These are phyloP conservation scores for Pterobdella sp. DNA, from an alignment of 2,888 invertebrate genomes.

Conservation along the genomic window DNA sequence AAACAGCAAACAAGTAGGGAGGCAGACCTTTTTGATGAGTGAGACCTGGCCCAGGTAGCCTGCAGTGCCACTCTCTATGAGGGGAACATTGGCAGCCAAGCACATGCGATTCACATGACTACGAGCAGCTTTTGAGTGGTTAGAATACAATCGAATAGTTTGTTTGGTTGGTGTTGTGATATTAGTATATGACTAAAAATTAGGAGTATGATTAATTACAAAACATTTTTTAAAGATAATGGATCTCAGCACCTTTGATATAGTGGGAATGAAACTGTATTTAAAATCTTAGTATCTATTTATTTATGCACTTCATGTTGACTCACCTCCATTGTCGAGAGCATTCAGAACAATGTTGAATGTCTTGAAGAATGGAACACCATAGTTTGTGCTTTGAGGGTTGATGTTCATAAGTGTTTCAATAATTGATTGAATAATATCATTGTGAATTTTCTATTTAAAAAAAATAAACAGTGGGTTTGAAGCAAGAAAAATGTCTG, in stretches of 20 bases:
- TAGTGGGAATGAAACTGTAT: too few relatives aligned
- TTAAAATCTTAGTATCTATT: too few relatives aligned
- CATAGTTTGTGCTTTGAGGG: conserved; percentile 81
- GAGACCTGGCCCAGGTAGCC: conserved; percentile 84
- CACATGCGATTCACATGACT: conserved; percentile 99
- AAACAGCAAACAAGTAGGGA: too few relatives aligned
- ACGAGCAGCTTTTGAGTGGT: conserved; percentile 63
- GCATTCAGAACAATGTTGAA: conserved; percentile 91
- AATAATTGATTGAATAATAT: too few relatives aligned
- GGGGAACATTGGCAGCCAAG: conserved; percentile 80
- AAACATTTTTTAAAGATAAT: background rate
- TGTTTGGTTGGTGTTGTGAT: background rate
- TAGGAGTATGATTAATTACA: background rate
- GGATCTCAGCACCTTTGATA: background rate
- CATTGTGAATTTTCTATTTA: too few relatives aligned
- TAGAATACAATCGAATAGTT: background rate
- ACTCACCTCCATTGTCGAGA: conserved; percentile 72
- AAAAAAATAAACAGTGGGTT: conserved; percentile 39
- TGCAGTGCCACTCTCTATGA: conserved; percentile 93
- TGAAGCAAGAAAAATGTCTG: background rate
- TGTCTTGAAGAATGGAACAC: conserved; percentile 78
- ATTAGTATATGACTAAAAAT: background rate
- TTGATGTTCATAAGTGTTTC: too few relatives aligned
- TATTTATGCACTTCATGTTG: background rate
- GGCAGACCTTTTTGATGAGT: conserved; percentile 53